Base-by-base conservation (phyloP, 2,797 vertebrate genomes). In the Acipenser transmontanus region DNA sequence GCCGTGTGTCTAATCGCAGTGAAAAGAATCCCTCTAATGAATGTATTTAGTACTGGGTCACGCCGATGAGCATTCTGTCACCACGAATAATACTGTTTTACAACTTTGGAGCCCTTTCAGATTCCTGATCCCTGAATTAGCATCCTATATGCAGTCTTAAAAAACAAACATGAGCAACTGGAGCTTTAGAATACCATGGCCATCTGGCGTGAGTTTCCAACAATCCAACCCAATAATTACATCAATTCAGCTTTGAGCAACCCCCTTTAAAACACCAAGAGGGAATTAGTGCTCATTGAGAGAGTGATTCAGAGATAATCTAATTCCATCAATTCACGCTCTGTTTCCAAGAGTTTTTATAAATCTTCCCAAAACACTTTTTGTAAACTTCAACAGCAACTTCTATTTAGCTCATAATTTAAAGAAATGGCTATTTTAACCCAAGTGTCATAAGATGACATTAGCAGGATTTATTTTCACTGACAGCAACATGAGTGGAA, bases 11-110 rank as follows among this genome's bases (percentile, higher is more conserved):
- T 87, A 96, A 95, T 92, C 83, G 88, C 72, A 79, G 75, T 90
- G 91, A 94, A 93, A 91, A 83, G 85, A 89, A 88, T 87, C 82
- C 88, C 77, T 89, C 85, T 93, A 93, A 95, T 94, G 92, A 94
- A 96, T 93, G 90, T 87, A 85, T 92, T 92, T 92, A 89, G 90
- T 84, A 86, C 80, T 87, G 84, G 88, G 91, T 95, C 94, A 95
- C 80, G 83, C 92, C 75, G 85, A 87, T 83, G 85, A 89, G 92
- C 93, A 93, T 87, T 88, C 83, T 84, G 86, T 84, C 86, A 88
- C 85, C 86, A 86, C 90, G 93, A 90, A 92, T 89, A 90, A 90
- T 88, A 77, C 84, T 84, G 84, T 84, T 89, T 88, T 86, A 89
- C 86, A 87, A 87, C 86, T 92, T 84, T 82, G 78, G 81, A 79